Evolutionary conservation across 2,113 vertebrate species (phyloP).

Genomic region (Orthochromis malagaraziensis): DNA sequence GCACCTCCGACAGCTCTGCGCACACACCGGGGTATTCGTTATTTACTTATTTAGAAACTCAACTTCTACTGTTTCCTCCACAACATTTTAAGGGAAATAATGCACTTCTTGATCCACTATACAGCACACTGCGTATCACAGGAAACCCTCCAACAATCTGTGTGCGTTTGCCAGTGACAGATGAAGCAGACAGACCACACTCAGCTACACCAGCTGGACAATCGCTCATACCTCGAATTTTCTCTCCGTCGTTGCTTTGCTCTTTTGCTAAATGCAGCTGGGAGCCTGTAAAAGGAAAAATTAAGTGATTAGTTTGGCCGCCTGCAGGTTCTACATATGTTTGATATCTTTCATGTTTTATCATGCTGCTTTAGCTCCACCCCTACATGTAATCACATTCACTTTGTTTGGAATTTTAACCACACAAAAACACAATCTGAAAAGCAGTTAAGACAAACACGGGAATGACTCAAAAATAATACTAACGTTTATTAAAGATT

Average conservation of each 20-base stretch:
- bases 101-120: not conserved
- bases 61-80: not conserved
- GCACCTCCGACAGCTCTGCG: constrained; percentile 76
- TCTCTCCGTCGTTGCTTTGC: constrained; percentile 78
- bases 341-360: not conserved
- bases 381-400: not conserved
- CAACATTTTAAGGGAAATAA: not conserved
- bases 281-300: constrained; percentile 45
- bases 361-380: not conserved
- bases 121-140: not conserved
- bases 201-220: constrained; percentile 7
- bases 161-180: not conserved
- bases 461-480: not conserved
- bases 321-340: not conserved
- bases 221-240: constrained; percentile 71
- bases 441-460: rapidly evolving
- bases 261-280: constrained; percentile 76
- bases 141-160: not conserved
- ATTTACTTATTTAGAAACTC: not conserved
- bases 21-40: not conserved
- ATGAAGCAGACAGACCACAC: not conserved
- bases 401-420: rapidly evolving
- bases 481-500: not conserved
- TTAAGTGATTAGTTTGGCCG: not conserved
- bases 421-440: not conserved